Percentiles rank a stretch among this genome's conserved stretches.
These are phyloP conservation scores for Eretmocerus hayati DNA, from an alignment of 2,888 invertebrate genomes.

Conservation along the genomic window DNA sequence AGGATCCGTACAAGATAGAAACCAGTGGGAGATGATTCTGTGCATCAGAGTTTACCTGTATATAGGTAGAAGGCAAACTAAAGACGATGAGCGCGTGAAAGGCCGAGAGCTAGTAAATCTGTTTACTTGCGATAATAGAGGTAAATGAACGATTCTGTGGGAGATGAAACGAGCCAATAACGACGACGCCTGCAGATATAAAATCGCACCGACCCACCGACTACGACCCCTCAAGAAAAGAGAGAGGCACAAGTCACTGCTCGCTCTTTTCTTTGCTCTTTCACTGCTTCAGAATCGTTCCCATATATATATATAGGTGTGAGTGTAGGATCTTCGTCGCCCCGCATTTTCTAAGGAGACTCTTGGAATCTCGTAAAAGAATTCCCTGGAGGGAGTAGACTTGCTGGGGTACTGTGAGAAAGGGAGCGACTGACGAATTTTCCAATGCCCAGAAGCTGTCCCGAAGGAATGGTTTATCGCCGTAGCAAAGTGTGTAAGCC, in stretches of 20 bases:
- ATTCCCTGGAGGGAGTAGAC: slow-evolving; percentile 9
- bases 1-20: too few relatives aligned
- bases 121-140: slow-evolving; percentile 42
- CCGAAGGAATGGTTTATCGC: too few relatives aligned
- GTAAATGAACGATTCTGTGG: slow-evolving; percentile 38
- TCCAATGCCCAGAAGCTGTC: too few relatives aligned
- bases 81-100: slow-evolving; percentile 1
- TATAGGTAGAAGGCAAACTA: neutral
- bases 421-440: slow-evolving; percentile 8
- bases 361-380: slow-evolving; percentile 5
- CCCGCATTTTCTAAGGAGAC: too few relatives aligned
- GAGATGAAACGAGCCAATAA: slow-evolving; percentile 38
- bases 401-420: too few relatives aligned
- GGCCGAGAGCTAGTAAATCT: too few relatives aligned
- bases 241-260: slow-evolving; percentile 15
- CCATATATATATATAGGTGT: neutral
- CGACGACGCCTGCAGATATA: slow-evolving; percentile 27
- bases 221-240: neutral
- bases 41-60: neutral
- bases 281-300: slow-evolving; percentile 26
- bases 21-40: too few relatives aligned
- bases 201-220: too few relatives aligned
- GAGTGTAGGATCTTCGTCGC: neutral
- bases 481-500: too few relatives aligned
- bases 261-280: slow-evolving; percentile 25